Conservation (phyloP, 2,113 vertebrate species). For the Platycercus adscitus region DNA sequence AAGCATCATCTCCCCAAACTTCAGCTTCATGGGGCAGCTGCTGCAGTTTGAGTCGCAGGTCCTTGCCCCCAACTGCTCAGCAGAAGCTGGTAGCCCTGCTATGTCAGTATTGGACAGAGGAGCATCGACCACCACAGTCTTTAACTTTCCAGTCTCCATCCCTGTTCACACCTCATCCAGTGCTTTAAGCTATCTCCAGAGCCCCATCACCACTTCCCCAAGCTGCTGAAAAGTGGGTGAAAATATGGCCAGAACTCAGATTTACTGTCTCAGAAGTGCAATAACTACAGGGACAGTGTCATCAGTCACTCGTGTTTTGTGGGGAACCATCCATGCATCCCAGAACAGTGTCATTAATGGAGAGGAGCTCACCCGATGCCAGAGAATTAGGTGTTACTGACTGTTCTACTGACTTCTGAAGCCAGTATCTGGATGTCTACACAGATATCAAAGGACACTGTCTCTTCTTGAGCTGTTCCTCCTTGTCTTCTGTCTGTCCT, state of each 20-base stretch:
- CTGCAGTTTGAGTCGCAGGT: conserved; percentile 98
- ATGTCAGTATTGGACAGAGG: conserved; percentile 82
- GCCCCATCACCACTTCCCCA: conserved; percentile 95
- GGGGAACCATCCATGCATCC: background rate
- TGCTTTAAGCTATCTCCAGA: conserved; percentile 91
- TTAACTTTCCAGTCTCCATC: conserved; percentile 96
- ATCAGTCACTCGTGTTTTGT: background rate
- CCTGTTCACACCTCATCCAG: conserved; percentile 84
- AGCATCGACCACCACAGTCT: conserved; percentile 84
- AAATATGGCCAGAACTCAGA: background rate
- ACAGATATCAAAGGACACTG: conserved; percentile 57
- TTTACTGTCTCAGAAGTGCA: conserved; percentile 69
- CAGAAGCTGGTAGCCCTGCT: conserved; percentile 90
- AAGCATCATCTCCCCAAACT: conserved; percentile 98
- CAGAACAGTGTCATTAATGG: background rate
- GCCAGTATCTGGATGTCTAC: conserved; percentile 57
- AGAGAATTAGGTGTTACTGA: conserved; percentile 1
- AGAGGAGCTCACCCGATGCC: background rate
- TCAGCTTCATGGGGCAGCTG: conserved; percentile 99
- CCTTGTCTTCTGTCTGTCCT: conserved; percentile 58
- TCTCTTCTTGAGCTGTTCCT: conserved; percentile 59
- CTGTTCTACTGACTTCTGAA: conserved; percentile 30
- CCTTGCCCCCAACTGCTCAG: conserved; percentile 92
- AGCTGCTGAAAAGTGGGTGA: conserved; percentile 84
- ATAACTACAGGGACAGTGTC: conserved; percentile 59